These are phyloP conservation scores for Nesogale talazaci DNA, from an alignment of 2,113 vertebrate species.

Conservation along the genomic window DNA sequence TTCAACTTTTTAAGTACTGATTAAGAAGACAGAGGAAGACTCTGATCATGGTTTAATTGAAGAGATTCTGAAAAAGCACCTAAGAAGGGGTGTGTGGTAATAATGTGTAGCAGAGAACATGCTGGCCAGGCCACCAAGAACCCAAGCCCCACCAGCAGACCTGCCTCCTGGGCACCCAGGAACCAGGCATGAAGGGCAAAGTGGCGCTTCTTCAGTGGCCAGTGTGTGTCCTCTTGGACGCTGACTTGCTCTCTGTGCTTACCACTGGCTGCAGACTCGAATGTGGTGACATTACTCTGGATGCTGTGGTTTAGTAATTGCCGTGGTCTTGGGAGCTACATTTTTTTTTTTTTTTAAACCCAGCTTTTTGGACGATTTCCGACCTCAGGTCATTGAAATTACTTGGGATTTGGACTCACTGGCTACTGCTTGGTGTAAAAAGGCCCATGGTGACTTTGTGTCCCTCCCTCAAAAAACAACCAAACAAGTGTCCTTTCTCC, in stretches of 20 bases:
- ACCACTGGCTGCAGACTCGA: conserved; percentile 55
- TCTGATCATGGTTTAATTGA: neutral
- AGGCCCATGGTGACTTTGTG: conserved; percentile 34
- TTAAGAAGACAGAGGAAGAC: conserved; percentile 11
- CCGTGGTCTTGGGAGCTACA: conserved; percentile 57
- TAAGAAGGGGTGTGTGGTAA: neutral
- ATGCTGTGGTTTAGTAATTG: conserved; percentile 68
- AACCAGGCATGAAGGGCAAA: neutral
- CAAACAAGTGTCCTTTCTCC: conserved; percentile 12
- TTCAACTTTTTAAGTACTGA: neutral
- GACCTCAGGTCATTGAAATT: conserved; percentile 57
- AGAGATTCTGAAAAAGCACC: neutral
- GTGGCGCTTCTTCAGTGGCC: neutral
- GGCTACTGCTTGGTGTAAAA: conserved; percentile 17
- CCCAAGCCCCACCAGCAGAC: neutral
- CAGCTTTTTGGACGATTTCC: conserved; percentile 49
- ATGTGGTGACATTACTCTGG: conserved; percentile 67
- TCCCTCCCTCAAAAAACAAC: neutral
- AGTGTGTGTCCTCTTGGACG: conserved; percentile 39
- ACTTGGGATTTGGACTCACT: conserved; percentile 34
- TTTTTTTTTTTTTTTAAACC: conserved; percentile 18
- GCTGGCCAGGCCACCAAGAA: neutral
- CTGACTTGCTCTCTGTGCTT: conserved; percentile 54
- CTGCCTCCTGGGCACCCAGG: neutral
- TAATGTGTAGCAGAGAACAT: neutral